phyloP scores from a whole-genome alignment of 2,888 invertebrate genomes.

The Rambutsinella grinnellia region DNA sequence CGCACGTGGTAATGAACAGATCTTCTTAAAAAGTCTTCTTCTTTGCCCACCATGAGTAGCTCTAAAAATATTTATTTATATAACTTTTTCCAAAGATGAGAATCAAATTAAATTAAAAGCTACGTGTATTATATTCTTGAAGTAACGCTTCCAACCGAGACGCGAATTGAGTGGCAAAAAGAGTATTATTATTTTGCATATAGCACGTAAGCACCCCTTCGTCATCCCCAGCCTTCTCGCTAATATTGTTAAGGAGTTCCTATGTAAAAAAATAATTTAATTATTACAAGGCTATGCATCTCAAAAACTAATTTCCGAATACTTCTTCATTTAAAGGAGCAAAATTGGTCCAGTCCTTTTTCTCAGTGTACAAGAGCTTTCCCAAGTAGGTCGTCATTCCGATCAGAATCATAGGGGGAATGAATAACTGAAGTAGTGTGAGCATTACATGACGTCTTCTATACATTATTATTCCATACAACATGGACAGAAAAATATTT shows the following conservation, averaged over 20 bases:
- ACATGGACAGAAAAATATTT: slow-evolving; percentile 19
- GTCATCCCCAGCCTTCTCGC: background rate
- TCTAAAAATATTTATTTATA: background rate
- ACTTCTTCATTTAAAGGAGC: slow-evolving; percentile 2
- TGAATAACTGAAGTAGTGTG: slow-evolving; percentile 21
- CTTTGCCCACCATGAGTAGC: background rate
- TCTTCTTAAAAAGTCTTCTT: slow-evolving; percentile 10
- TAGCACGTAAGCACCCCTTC: background rate
- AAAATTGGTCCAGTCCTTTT: slow-evolving; percentile 3
- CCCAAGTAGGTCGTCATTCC: slow-evolving; percentile 23
- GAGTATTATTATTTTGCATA: slow-evolving; percentile 6
- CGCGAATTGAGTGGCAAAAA: slow-evolving; percentile 7
- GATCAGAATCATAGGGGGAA: slow-evolving; percentile 30
- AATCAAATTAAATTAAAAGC: too few species aligned
- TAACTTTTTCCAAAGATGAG: background rate
- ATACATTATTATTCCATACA: slow-evolving; percentile 47
- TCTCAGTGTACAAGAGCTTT: background rate
- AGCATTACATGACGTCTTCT: slow-evolving; percentile 12
- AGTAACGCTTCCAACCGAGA: background rate
- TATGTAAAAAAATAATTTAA: background rate
- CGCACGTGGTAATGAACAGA: slow-evolving; percentile 15
- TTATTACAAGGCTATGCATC: background rate
- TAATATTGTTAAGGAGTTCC: slow-evolving; percentile 3
- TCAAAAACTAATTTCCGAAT: background rate
- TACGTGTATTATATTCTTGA: slow-evolving; percentile 12